phyloP scores from a whole-genome alignment of 2,113 vertebrate genomes.

The Atherinomorus stipes region DNA sequence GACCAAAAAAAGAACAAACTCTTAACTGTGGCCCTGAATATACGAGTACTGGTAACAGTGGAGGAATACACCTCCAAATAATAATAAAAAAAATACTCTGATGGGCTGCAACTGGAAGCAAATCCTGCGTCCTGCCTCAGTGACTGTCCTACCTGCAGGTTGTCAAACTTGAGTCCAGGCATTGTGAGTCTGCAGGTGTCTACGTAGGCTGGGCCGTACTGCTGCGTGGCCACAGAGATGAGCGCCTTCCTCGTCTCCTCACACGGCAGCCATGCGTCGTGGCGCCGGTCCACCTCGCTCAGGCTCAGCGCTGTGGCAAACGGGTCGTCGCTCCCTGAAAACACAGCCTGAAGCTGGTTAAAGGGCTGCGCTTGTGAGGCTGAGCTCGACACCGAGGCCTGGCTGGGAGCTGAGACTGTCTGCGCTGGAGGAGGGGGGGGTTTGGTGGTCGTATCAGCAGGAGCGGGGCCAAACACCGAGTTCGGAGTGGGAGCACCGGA shows the following conservation, averaged over 20 bases:
- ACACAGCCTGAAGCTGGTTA: constrained; percentile 92
- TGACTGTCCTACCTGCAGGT: constrained; percentile 89
- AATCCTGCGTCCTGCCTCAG: background rate
- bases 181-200: constrained; percentile 92
- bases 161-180: constrained; percentile 98
- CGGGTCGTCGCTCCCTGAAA: constrained; percentile 91
- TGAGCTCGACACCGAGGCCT: constrained; percentile 69
- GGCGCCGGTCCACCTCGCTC: constrained; percentile 93
- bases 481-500: constrained; percentile 65
- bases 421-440: constrained; percentile 49
- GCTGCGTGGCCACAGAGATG: constrained; percentile 89
- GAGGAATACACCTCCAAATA: background rate
- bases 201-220: constrained; percentile 85
- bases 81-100: background rate
- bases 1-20: too few relatives aligned
- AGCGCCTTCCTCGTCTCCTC: constrained; percentile 88
- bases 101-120: background rate
- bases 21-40: too few relatives aligned
- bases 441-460: constrained; percentile 48
- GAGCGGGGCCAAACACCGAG: constrained; percentile 61
- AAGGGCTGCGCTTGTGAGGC: constrained; percentile 75
- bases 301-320: constrained; percentile 95
- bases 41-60: background rate
- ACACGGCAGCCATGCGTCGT: constrained; percentile 96
- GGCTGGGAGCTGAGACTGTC: constrained; percentile 54